Conservation (phyloP, 2,113 vertebrate genomes). For the Gnathonemus longibarbis region DNA sequence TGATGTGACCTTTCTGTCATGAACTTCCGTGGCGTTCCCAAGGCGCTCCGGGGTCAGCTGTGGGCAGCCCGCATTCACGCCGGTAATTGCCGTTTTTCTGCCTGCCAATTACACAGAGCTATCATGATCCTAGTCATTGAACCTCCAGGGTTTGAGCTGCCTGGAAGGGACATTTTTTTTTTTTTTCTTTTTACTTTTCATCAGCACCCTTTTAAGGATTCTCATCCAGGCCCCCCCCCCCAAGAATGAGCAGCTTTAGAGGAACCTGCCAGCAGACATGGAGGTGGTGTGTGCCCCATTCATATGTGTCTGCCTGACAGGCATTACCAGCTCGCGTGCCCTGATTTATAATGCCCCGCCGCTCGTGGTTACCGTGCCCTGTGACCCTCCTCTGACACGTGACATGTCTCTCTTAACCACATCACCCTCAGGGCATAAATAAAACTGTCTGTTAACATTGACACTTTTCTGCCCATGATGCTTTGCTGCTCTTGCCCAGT, state of each 20-base stretch:
- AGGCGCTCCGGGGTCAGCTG: neutral
- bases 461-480: slow-evolving; percentile 35
- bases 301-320: neutral
- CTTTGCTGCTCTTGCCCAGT: too few species aligned
- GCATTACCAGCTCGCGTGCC: neutral
- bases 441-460: slow-evolving; percentile 27
- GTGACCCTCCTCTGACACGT: slow-evolving; percentile 47
- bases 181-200: neutral
- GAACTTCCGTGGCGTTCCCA: too few species aligned
- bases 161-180: neutral
- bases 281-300: neutral
- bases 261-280: neutral
- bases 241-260: neutral
- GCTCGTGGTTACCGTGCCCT: slow-evolving; percentile 34
- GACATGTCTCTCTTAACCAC: slow-evolving; percentile 31
- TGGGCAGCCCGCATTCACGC: neutral
- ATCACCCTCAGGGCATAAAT: slow-evolving; percentile 35
- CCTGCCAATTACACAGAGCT: neutral
- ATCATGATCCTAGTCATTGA: neutral
- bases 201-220: neutral
- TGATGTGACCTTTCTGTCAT: neutral
- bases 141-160: neutral
- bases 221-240: neutral
- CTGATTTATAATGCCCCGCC: slow-evolving; percentile 31
- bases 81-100: neutral